Percentiles rank a stretch among this genome's conserved stretches.
Evolutionary conservation across 1,140 invertebrate species (phyloP).

Genomic region (Sinella curviseta): DNA sequence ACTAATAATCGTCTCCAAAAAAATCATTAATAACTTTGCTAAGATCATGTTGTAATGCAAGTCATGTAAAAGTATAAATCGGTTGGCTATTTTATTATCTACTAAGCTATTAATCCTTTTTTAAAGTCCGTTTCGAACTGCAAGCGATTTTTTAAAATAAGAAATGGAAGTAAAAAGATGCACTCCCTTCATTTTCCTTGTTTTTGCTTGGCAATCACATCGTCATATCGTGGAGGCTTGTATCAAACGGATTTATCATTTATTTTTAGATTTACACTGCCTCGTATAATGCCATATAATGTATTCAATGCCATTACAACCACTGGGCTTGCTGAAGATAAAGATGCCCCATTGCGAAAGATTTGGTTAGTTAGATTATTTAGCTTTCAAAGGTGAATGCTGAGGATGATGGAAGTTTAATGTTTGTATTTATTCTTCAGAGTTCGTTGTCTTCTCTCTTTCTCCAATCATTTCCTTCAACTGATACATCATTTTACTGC

Average conservation of each 20-base stretch:
- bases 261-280: background rate
- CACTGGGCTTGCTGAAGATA: background rate
- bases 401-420: background rate
- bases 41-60: background rate
- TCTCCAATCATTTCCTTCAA: background rate
- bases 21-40: background rate
- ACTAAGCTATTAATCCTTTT: background rate
- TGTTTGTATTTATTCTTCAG: background rate
- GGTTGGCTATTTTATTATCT: background rate
- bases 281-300: background rate
- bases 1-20: background rate
- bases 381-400: no score
- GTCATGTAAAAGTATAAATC: background rate
- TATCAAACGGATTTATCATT: background rate
- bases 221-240: background rate
- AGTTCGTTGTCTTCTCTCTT: background rate
- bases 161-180: background rate
- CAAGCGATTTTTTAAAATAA: background rate
- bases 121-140: background rate
- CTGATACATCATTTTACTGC: background rate
- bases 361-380: background rate
- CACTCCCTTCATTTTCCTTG: background rate
- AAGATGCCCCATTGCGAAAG: background rate
- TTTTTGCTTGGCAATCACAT: background rate
- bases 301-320: background rate